Base-by-base conservation (phyloP, 2,888 invertebrate species). In the Tenodera sinensis region DNA sequence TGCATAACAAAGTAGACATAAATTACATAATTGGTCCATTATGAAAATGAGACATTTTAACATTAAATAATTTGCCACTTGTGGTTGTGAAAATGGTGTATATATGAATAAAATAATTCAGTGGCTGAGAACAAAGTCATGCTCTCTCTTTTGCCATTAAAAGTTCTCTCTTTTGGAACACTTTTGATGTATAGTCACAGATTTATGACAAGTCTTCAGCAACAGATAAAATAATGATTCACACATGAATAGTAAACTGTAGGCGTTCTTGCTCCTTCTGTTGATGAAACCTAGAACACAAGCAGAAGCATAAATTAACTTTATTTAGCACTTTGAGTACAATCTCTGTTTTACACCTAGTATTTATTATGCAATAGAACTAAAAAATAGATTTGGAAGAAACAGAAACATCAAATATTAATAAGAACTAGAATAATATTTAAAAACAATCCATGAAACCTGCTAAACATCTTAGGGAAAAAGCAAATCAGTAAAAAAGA, bases 221-320 rank as follows among this genome's bases (percentile, higher is more conserved):
- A 71, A 71, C 54, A 71, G 54, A 71, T 71, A 71, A 71, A 71
- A 4, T 71, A 4, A 71, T 20, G 54, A 71, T 20, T 90, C 89
- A 90, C 82, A 90, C 90, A 42, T 90, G 90, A 84, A 90, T 90
- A 20, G 90, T 90, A 82, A 88, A 90, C 88, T 90, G 90, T 54
- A 90, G 83, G 27, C 90, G 87, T 30, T 90, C 90, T 54, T 89
- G 90, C 84, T 90, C 90, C 86, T 90, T 90, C 84, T 90, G 89
- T 81, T 89, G 89, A 25, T 89, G 90, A 83, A 90, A 90, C 88
- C 90, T 90, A 88, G 34, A 88, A 88, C 84, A 88, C 27, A 84
- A 15, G 8, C 47, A 42, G 6, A 42, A 42, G 12, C 42, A 42
- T 42, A 42, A 12, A 6, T 42, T 42, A 42, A 12, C 9, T 42